Conservation (phyloP, 2,797 vertebrate genomes). For the Myotis myotis region DNA sequence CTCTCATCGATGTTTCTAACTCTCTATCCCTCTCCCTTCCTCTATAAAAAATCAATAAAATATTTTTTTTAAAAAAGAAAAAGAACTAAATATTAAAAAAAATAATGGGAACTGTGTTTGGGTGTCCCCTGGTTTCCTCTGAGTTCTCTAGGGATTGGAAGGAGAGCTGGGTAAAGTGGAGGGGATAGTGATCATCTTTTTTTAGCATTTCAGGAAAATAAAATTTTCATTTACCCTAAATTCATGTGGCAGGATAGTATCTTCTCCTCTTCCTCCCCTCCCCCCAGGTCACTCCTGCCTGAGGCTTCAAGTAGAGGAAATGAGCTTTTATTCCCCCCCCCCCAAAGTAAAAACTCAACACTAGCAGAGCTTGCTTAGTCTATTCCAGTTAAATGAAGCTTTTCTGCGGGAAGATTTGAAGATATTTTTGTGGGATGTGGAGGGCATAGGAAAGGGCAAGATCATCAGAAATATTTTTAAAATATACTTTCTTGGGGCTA, state of each 20-base stretch:
- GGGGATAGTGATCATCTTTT: neutral
- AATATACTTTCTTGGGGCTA: neutral
- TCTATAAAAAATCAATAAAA: too few species aligned
- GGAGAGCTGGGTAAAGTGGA: neutral
- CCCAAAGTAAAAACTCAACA: neutral
- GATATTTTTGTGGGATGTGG: neutral
- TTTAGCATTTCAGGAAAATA: neutral
- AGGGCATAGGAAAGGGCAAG: neutral
- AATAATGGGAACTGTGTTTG: neutral
- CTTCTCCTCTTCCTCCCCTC: fast-evolving
- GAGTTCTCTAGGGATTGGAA: neutral
- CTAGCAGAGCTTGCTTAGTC: neutral
- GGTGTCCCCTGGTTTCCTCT: neutral
- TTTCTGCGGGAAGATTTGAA: neutral
- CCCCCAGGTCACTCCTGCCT: neutral
- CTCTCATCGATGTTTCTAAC: too few species aligned
- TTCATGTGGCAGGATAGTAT: neutral
- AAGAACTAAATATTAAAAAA: neutral
- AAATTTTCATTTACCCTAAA: neutral
- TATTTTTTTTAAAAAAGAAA: too few species aligned
- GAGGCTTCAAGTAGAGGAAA: neutral
- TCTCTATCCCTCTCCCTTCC: too few species aligned
- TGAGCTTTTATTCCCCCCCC: neutral
- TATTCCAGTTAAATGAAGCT: neutral
- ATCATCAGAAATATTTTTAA: neutral